Conservation (phyloP, 1,140 invertebrate species). For the Berghia stephanieae region DNA sequence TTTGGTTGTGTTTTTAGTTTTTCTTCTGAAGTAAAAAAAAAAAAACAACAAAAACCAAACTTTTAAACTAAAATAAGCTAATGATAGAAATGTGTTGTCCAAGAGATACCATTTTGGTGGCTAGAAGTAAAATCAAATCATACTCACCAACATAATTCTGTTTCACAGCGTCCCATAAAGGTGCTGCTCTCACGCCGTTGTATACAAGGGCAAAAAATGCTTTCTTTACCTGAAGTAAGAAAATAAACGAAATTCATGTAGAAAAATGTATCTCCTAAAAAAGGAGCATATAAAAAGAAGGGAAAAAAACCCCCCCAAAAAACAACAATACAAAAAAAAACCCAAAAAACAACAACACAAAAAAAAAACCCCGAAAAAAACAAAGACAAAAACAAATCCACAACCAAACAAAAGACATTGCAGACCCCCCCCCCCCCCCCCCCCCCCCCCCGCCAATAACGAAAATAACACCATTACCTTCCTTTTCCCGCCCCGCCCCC, state of each 20-base stretch:
- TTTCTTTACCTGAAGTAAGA: constrained; percentile 81
- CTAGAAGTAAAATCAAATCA: too few relatives aligned
- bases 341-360: neutral
- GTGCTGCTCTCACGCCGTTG: constrained; percentile 98
- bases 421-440: neutral
- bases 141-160: constrained; percentile 80
- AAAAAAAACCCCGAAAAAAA: too few relatives aligned
- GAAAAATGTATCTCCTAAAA: neutral
- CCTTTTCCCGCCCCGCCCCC: too few relatives aligned
- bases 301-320: neutral
- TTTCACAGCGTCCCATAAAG: constrained; percentile 92
- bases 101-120: too few relatives aligned
- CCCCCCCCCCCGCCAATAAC: too few relatives aligned
- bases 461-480: too few relatives aligned
- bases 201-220: constrained; percentile 98
- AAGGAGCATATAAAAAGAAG: constrained; percentile 21
- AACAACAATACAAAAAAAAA: constrained; percentile 66
- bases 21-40: too few relatives aligned
- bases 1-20: too few relatives aligned
- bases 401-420: neutral
- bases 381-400: neutral
- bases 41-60: too few relatives aligned
- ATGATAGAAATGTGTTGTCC: too few relatives aligned
- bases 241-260: neutral
- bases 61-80: too few relatives aligned